A percentile compares a stretch with the other conserved stretches of the same genome.
phyloP scores from a whole-genome alignment of 1,140 invertebrate species.

The Bombus confusus region DNA sequence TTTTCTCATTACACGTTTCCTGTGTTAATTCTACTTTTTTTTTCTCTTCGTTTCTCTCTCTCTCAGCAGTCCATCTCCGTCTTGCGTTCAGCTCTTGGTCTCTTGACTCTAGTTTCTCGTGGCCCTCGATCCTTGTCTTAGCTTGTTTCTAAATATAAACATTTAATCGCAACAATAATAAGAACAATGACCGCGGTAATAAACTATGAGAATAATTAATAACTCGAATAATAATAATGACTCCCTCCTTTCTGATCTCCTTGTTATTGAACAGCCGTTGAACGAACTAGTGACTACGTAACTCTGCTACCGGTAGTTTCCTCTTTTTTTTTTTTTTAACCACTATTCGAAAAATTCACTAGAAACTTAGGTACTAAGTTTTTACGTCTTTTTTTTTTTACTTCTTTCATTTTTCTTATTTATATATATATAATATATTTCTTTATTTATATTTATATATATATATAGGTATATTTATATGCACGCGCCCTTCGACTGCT shows the following conservation, averaged over 20 bases:
- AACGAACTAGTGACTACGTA: conserved; percentile 80
- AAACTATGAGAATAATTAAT: conserved; percentile 56
- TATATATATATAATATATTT: conserved; percentile 49
- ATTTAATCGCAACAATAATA: conserved; percentile 54
- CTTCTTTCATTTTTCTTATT: conserved; percentile 54
- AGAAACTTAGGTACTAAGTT: conserved; percentile 78
- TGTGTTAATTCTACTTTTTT: not conserved
- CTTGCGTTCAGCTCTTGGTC: not conserved
- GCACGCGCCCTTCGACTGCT: conserved; percentile 47
- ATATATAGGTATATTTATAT: conserved; percentile 46
- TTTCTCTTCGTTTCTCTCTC: conserved; percentile 30
- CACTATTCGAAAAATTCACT: conserved; percentile 75
- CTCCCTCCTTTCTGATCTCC: conserved; percentile 60
- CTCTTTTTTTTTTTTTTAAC: conserved; percentile 34
- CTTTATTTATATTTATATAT: conserved; percentile 24
- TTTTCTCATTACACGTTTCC: conserved; percentile 5
- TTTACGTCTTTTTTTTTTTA: conserved; percentile 59
- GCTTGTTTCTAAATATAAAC: conserved; percentile 72
- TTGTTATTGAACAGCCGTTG: conserved; percentile 80
- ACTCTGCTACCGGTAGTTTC: conserved; percentile 76
- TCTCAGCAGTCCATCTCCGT: conserved; percentile 20
- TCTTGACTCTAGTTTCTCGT: conserved; percentile 33
- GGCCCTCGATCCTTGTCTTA: conserved; percentile 57
- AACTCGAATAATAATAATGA: conserved; percentile 59
- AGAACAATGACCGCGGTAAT: conserved; percentile 50